Base-by-base conservation (phyloP, 1,140 invertebrate species). In the Mesaphorura yosii region DNA sequence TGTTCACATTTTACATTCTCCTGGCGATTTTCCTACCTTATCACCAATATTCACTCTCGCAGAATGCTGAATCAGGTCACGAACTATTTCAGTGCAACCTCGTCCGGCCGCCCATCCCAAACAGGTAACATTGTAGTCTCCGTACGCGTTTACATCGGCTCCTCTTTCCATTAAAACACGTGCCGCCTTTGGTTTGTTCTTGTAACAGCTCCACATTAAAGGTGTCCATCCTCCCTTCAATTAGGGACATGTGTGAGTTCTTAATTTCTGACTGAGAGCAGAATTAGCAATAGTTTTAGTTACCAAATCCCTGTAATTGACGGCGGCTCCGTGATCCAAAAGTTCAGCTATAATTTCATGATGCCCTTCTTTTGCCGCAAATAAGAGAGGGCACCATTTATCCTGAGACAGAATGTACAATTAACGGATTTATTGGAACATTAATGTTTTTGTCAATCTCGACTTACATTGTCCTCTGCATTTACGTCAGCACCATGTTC, bases 151-250 rank as follows among this genome's bases (percentile, higher is more conserved):
- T 5, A 91, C 83, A 69, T 96, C 91, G 1, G 93, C 92, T 38
- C 86, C 86, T 58, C 80, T 78, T 44, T 89, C 81, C 48, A 98
- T 69, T n/a, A 98, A 70, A 52, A 89, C 68, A 28, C 76, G 74
- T 17, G 88, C 91, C 53, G 86, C 76, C 22, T 84, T 79, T 12
- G 80, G 78, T 42, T 72, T 65, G 20, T 78, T 77, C 66, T 78
- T 78, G 62, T 81, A 82, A 54, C 70, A 72, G 1, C 91, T 90
- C 94, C 94, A 98, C 86, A 98, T 94, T 34, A 98, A 74, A 1
- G 92, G 76, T 2, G 91, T 91, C 93, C 94, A 98, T 22, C 88
- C 88, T 61, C 91, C 90, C 88, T 93, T n/a, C n/a, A 65, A 57
- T 64, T 66, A 63, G 53, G 49, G 29, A 58, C 17, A 28, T 44